These are phyloP conservation scores for Phalacrocorax brasilianus DNA, from an alignment of 2,113 vertebrate genomes.

Conservation along the genomic window DNA sequence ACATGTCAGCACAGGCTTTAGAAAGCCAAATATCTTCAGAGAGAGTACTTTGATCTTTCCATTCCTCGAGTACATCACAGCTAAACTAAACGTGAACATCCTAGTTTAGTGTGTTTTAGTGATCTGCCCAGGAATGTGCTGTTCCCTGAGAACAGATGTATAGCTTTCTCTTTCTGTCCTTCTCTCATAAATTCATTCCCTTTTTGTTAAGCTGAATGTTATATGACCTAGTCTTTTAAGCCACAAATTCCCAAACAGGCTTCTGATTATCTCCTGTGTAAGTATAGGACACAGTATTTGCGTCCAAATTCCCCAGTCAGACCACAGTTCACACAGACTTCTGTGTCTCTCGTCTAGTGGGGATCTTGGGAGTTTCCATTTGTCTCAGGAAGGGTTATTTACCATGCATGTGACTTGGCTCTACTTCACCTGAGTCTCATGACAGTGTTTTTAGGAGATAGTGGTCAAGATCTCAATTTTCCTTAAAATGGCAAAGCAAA, in stretches of 20 bases:
- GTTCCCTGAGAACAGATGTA: neutral
- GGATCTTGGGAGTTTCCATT: conserved; percentile 11
- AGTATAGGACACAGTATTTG: neutral
- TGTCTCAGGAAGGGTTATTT: neutral
- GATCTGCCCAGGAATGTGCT: neutral
- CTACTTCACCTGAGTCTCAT: conserved; percentile 7
- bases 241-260: neutral
- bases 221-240: neutral
- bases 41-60: neutral
- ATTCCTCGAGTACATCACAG: neutral
- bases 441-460: neutral
- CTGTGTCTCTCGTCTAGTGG: neutral
- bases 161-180: neutral
- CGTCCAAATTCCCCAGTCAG: neutral
- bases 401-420: neutral
- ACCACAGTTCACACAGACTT: neutral
- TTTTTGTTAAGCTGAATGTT: neutral
- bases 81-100: neutral
- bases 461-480: neutral
- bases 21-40: neutral
- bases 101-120: neutral
- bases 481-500: neutral
- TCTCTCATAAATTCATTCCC: neutral
- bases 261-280: neutral
- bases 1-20: neutral